phyloP scores from a whole-genome alignment of 2,888 invertebrate genomes.

The Tenthredo amoena region DNA sequence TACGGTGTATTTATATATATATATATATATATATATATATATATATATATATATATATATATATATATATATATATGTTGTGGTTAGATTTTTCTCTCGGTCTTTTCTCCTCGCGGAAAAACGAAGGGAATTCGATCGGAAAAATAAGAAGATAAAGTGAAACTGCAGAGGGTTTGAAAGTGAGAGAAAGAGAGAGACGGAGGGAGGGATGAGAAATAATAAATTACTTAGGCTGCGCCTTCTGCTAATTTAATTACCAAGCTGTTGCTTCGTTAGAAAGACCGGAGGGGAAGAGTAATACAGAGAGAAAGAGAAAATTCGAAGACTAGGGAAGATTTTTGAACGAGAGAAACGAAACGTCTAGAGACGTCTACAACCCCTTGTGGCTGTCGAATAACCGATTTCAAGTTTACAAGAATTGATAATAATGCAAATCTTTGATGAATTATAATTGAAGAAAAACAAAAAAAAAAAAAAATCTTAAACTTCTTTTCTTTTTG shows the following conservation, averaged over 20 bases:
- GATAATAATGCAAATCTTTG: neutral
- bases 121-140: neutral
- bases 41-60: too few species aligned
- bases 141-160: neutral
- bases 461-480: neutral
- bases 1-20: too few species aligned
- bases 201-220: neutral
- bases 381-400: neutral
- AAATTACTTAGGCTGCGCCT: slow-evolving; percentile 4
- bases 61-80: too few species aligned
- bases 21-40: too few species aligned
- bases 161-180: neutral
- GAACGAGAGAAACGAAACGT: neutral
- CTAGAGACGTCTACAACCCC: neutral
- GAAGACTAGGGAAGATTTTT: neutral
- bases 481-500: too few species aligned
- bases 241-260: slow-evolving; percentile 32
- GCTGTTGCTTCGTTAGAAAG: slow-evolving; percentile 32
- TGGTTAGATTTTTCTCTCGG: too few species aligned
- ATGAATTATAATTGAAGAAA: neutral
- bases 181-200: too few species aligned
- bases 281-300: neutral
- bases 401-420: neutral
- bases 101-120: too few species aligned
- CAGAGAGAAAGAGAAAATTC: neutral